A percentile compares a stretch with the other conserved stretches of the same genome.
These are phyloP conservation scores for Threskiornis aethiopicus DNA, from an alignment of 2,797 vertebrate genomes.

Conservation along the genomic window DNA sequence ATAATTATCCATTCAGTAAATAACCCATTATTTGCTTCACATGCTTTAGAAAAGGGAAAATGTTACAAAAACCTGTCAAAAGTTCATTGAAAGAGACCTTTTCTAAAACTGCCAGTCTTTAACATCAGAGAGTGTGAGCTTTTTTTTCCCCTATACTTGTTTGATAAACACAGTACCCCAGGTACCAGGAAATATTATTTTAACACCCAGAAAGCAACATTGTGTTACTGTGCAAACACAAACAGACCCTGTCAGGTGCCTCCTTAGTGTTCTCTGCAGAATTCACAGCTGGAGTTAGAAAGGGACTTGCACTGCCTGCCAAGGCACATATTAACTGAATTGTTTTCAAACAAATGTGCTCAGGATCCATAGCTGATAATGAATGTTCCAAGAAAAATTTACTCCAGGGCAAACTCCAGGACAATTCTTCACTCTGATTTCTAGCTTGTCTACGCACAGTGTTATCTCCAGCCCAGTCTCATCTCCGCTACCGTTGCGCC, in stretches of 20 bases:
- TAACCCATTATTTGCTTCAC: not conserved
- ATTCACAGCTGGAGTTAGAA: not conserved
- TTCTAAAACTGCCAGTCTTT: not conserved
- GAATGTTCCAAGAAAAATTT: not conserved
- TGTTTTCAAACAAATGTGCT: not conserved
- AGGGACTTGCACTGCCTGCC: not conserved
- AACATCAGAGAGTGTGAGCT: not conserved
- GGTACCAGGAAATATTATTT: not conserved
- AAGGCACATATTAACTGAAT: too few species aligned
- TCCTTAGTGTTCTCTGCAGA: not conserved
- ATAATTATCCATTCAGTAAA: not conserved
- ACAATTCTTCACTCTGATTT: not conserved
- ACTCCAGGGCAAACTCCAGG: not conserved
- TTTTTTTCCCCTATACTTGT: not conserved
- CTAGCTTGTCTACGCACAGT: not conserved
- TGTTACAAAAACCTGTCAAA: not conserved
- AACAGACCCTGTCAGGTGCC: not conserved
- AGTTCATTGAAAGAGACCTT: not conserved
- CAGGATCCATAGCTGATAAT: not conserved
- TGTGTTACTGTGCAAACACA: not conserved
- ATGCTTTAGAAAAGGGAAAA: not conserved
- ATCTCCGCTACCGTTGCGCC: not conserved
- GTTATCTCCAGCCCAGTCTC: not conserved
- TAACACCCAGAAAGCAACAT: conserved; percentile 6
- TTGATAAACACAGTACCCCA: not conserved